These are phyloP conservation scores for Montifringilla adamsi DNA, from an alignment of 2,113 vertebrate genomes.

Conservation along the genomic window DNA sequence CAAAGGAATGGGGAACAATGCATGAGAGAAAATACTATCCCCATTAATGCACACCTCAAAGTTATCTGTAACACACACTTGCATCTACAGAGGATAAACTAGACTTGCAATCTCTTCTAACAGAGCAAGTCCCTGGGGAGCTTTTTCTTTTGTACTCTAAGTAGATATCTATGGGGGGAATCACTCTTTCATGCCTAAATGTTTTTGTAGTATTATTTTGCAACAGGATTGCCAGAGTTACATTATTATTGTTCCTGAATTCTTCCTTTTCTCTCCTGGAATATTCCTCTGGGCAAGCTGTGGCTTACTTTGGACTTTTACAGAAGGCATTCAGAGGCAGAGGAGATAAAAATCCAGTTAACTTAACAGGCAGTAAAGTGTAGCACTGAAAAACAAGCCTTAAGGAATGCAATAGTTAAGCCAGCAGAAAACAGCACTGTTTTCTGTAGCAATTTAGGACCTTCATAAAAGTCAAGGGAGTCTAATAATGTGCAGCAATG, in stretches of 20 bases:
- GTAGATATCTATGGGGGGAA: neutral
- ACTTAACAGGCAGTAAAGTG: constrained; percentile 45
- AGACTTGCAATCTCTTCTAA: neutral
- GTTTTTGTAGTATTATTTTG: constrained; percentile 35
- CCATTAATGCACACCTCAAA: neutral
- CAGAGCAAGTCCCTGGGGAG: neutral
- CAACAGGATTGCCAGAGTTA: neutral
- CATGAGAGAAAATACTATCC: neutral
- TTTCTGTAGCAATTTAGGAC: constrained; percentile 44
- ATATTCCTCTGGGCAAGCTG: constrained; percentile 39
- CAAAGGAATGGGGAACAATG: neutral
- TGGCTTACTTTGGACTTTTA: constrained; percentile 22
- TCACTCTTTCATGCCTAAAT: constrained; percentile 4
- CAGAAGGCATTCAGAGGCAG: constrained; percentile 34
- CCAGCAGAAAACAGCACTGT: neutral
- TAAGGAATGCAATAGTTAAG: constrained; percentile 45
- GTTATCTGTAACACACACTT: neutral
- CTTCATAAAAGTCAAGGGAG: constrained; percentile 15
- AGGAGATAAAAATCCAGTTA: constrained; percentile 58
- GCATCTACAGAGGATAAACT: neutral
- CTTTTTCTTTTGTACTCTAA: constrained; percentile 43
- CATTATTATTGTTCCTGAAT: constrained; percentile 39
- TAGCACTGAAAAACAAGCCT: constrained; percentile 35
- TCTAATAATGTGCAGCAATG: neutral
- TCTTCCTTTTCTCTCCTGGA: constrained; percentile 16